These are phyloP conservation scores for Helobdella robusta DNA, from an alignment of 2,888 invertebrate species.

Conservation along the genomic window DNA sequence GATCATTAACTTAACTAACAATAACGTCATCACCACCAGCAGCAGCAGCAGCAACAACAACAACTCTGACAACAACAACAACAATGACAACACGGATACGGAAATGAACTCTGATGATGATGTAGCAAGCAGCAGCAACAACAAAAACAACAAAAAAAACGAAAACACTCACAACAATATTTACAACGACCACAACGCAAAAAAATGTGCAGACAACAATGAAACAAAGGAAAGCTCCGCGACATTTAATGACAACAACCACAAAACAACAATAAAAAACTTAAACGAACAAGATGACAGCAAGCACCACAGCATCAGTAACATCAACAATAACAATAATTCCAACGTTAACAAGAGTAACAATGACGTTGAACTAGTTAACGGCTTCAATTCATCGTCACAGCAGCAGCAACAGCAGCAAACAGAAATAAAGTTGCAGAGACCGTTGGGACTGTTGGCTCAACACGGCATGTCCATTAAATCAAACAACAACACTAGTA, in stretches of 20 bases:
- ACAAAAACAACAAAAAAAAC: conserved; percentile 9
- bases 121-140: not conserved
- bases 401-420: conserved; percentile 23
- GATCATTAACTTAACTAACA: too few relatives aligned
- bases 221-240: too few relatives aligned
- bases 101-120: not conserved
- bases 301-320: not conserved
- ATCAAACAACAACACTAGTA: not conserved
- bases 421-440: conserved; percentile 34
- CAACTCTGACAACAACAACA: conserved; percentile 9
- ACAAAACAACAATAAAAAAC: too few relatives aligned
- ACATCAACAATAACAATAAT: not conserved
- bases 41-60: conserved; percentile 13
- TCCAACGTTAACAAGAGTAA: conserved; percentile 37
- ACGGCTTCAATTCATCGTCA: not conserved
- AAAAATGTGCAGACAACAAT: too few relatives aligned
- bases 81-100: conserved; percentile 6
- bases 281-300: too few relatives aligned
- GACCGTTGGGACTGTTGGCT: conserved; percentile 34
- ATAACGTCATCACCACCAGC: too few relatives aligned
- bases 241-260: too few relatives aligned
- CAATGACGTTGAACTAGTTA: conserved; percentile 28
- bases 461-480: conserved; percentile 34
- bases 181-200: conserved; percentile 2
- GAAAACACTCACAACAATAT: not conserved